These are phyloP conservation scores for Todiramphus chloris DNA, from an alignment of 2,113 vertebrate genomes.

Conservation along the genomic window DNA sequence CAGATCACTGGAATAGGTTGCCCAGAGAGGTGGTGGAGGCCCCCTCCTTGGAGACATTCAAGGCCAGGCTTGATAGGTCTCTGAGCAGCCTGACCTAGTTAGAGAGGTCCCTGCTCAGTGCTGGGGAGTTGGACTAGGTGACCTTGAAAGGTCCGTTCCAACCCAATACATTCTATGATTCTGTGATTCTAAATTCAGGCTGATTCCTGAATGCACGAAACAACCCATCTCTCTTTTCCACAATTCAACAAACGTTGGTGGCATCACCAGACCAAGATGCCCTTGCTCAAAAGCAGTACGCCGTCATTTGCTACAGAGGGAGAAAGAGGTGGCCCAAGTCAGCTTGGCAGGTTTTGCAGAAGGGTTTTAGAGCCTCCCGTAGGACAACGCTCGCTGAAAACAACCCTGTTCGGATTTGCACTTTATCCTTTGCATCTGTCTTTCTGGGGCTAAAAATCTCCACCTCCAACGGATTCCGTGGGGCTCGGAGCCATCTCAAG, in stretches of 20 bases:
- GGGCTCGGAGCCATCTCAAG: background rate
- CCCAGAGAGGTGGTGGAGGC: no score
- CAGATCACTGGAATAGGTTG: no score
- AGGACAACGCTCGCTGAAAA: background rate
- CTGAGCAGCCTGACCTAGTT: no score
- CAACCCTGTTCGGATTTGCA: background rate
- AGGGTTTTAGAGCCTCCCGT: background rate
- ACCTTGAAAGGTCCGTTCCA: no score
- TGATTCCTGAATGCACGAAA: background rate
- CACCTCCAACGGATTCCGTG: rapidly evolving
- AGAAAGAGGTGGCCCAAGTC: background rate
- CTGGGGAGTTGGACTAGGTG: no score
- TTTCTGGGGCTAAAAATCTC: background rate
- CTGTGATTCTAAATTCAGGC: background rate
- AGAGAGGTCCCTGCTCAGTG: no score
- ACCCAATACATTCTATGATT: no score
- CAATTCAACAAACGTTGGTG: background rate
- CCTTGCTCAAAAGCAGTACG: background rate
- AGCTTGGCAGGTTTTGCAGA: background rate
- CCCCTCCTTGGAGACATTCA: no score
- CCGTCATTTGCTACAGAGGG: background rate
- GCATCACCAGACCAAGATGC: no score
- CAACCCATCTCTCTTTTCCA: no score
- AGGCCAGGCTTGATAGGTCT: no score
- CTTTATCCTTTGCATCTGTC: background rate